A percentile compares a stretch with the other conserved stretches of the same genome.
These are phyloP conservation scores for Schizopygopsis malacanthus DNA, from an alignment of 2,797 vertebrate species.

Conservation along the genomic window DNA sequence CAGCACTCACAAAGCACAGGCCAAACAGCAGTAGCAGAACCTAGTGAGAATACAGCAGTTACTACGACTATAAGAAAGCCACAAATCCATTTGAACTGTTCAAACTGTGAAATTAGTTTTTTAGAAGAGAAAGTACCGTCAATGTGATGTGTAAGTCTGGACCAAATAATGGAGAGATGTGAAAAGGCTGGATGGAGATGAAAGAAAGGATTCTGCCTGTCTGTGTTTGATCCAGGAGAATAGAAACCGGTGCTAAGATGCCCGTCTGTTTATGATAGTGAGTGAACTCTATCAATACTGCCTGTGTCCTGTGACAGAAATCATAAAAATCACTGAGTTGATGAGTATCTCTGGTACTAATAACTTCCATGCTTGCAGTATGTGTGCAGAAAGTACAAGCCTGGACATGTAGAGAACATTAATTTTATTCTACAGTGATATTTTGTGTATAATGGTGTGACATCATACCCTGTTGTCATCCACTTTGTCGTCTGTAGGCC, in stretches of 20 bases:
- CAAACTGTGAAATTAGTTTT: neutral
- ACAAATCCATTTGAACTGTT: neutral
- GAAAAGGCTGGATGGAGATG: slow-evolving; percentile 72
- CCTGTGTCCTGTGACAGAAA: slow-evolving; percentile 64
- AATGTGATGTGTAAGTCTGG: slow-evolving; percentile 71
- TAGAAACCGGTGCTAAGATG: slow-evolving; percentile 74
- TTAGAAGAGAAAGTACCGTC: slow-evolving; percentile 67
- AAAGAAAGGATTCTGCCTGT: slow-evolving; percentile 53
- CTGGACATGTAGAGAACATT: neutral
- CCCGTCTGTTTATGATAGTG: slow-evolving; percentile 77
- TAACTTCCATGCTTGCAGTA: neutral
- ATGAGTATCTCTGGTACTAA: neutral
- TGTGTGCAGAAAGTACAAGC: neutral
- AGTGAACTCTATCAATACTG: slow-evolving; percentile 77
- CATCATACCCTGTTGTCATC: slow-evolving; percentile 66
- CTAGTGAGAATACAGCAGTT: slow-evolving; percentile 60
- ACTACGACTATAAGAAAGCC: neutral
- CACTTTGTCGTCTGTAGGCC: slow-evolving; percentile 61
- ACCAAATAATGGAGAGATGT: slow-evolving; percentile 68
- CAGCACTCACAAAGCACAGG: slow-evolving; percentile 68
- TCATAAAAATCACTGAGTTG: neutral
- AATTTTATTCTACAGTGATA: neutral
- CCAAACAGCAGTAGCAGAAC: slow-evolving; percentile 74
- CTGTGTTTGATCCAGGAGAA: slow-evolving; percentile 64
- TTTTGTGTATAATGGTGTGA: slow-evolving; percentile 10